Percentiles rank a stretch among this genome's conserved stretches.
Evolutionary conservation across 2,113 vertebrate species (phyloP).

Genomic region (Petrocephalus zakoni): DNA sequence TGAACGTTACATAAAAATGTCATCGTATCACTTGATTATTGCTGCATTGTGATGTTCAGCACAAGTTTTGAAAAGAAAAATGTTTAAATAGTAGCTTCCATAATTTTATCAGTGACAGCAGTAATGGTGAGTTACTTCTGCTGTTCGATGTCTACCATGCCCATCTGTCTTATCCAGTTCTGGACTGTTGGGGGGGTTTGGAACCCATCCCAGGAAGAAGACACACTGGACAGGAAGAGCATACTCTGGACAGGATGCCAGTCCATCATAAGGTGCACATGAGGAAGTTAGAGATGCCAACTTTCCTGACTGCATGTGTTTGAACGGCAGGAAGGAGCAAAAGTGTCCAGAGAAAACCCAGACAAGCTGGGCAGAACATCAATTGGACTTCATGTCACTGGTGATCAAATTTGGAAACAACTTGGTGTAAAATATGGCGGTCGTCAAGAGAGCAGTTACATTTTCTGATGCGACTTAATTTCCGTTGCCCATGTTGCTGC

Average conservation of each 20-base stretch:
- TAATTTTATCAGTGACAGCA: background rate
- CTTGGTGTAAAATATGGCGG: background rate
- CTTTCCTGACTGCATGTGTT: background rate
- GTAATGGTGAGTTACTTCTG: background rate
- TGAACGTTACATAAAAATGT: background rate
- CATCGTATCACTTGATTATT: background rate
- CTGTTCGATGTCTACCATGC: background rate
- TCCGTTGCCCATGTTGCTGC: background rate
- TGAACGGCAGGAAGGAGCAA: background rate
- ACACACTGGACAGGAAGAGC: no score
- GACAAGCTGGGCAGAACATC: background rate
- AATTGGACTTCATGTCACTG: background rate
- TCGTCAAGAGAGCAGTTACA: background rate
- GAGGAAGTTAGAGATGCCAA: background rate
- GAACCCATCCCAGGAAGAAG: background rate
- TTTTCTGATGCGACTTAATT: background rate
- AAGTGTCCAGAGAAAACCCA: background rate
- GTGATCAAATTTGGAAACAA: background rate
- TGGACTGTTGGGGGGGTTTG: background rate
- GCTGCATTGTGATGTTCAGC: background rate
- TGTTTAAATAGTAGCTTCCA: background rate
- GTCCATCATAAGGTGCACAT: background rate
- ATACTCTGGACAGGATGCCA: background rate
- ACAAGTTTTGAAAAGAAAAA: background rate
- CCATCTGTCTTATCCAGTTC: constrained; percentile 3